Percentiles rank a stretch among this genome's conserved stretches.
phyloP scores from a whole-genome alignment of 1,140 invertebrate genomes.

The Ooceraea biroi region DNA sequence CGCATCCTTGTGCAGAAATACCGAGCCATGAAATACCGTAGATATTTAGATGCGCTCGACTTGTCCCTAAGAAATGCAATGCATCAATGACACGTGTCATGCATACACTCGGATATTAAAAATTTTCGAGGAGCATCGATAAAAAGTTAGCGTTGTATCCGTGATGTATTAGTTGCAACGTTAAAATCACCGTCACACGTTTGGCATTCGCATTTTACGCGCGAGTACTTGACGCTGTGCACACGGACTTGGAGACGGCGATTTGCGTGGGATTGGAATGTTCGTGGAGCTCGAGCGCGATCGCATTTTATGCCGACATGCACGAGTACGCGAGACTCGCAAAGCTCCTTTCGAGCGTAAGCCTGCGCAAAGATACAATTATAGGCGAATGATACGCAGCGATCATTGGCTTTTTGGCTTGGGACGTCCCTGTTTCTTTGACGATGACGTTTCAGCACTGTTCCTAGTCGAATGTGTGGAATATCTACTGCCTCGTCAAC shows the following conservation, averaged over 20 bases:
- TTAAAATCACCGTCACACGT: conserved; percentile 47
- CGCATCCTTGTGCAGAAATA: conserved; percentile 31
- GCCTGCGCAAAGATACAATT: neutral
- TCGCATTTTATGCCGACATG: conserved; percentile 72
- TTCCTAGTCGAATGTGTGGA: neutral
- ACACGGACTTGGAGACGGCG: conserved; percentile 68
- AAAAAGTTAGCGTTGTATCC: too few species aligned
- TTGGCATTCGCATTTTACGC: conserved; percentile 44
- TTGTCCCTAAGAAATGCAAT: too few species aligned
- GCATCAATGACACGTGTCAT: too few species aligned
- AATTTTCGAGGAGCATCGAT: too few species aligned
- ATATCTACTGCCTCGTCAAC: neutral
- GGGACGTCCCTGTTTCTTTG: too few species aligned
- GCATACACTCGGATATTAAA: too few species aligned
- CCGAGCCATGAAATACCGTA: too few species aligned
- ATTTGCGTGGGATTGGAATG: conserved; percentile 78
- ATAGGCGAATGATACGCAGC: neutral
- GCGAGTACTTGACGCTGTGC: conserved; percentile 67
- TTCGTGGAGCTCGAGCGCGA: conserved; percentile 70
- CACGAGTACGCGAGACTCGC: conserved; percentile 21
- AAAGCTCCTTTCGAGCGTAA: conserved; percentile 22
- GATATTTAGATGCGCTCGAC: too few species aligned
- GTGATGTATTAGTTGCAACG: too few species aligned
- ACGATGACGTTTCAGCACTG: too few species aligned
- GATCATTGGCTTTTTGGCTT: conserved; percentile 7